Evolutionary conservation across 2,888 invertebrate species (phyloP), one percentile per base, ranked within the genome.

Genomic region (Dasysyrphus albostriatus): DNA sequence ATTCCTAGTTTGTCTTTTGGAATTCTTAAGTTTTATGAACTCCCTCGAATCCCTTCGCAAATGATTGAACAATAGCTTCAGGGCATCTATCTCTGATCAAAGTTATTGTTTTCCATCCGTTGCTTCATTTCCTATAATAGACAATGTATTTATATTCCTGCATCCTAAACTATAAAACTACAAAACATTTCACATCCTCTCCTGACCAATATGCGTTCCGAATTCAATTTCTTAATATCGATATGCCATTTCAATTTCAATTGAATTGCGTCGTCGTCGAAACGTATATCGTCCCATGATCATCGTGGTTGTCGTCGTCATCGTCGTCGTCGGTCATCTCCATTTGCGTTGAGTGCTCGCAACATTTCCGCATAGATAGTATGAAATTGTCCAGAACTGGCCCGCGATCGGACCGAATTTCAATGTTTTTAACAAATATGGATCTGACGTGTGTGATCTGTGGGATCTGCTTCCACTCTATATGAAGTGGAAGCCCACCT

Each of bases 381-480:
- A 73, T 69, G 47, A 85, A 59, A 75, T 65, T 70, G 49, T 61
- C 39, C 56, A 67, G 78, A 79, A 80, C 24, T 70, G 16, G 16
- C 65, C 65, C 76, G 73, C 76, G 73, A 77, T 76, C 76, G 76
- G 49, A 73, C 61, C 76, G 67, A 81, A 84, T 77, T 85, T 85
- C 81, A 85, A 85, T 85, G 81, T 67, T 61, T n/a, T 76, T 51
- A 84, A 76, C 84, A 85, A 85, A 85, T 85, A 85, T 85, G 85
- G 85, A 77, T 85, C 81, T 81, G 85, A 85, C 67, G 58, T 77
- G 67, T 39, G 73, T 85, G 85, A 85, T 85, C 85, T 82, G 85
- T 76, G 73, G 77, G 85, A 85, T 85, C 81, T 81, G 73, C 76
- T 76, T 65, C 63, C 47, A 44, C 39, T 61, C 54, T 24, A 39